A percentile compares a stretch with the other conserved stretches of the same genome.
Conservation (phyloP, 1,140 invertebrate species). For the Zaprionus ghesquierei region DNA sequence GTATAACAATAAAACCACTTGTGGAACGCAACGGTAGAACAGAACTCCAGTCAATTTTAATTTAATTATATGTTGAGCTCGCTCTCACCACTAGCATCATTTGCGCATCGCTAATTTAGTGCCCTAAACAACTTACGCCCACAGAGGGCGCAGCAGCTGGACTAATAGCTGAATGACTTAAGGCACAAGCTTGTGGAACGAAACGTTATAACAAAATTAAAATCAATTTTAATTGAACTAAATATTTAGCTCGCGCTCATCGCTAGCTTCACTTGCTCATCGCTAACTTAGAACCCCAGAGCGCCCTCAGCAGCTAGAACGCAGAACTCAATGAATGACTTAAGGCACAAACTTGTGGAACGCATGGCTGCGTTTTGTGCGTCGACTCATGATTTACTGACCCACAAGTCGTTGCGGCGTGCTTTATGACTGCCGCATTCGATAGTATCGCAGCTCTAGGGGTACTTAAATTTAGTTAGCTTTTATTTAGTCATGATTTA, state of each 20-base stretch:
- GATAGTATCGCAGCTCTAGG: constrained; percentile 49
- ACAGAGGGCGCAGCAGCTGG: no score
- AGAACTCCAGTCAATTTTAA: no score
- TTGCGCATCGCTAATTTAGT: neutral
- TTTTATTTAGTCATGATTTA: constrained; percentile 13
- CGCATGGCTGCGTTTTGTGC: constrained; percentile 58
- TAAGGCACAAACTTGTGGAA: constrained; percentile 41
- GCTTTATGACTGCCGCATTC: constrained; percentile 64
- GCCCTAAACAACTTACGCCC: neutral
- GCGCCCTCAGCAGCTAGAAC: constrained; percentile 1
- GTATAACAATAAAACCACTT: no score
- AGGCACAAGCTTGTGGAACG: no score
- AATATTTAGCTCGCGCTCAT: neutral
- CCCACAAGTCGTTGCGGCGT: constrained; percentile 21
- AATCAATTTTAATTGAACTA: neutral
- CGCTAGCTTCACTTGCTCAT: neutral
- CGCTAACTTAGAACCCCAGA: neutral
- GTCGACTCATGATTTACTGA: constrained; percentile 46
- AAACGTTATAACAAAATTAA: no score
- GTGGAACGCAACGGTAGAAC: no score
- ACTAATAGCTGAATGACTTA: neutral
- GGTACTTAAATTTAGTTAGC: constrained; percentile 18
- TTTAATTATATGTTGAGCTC: no score
- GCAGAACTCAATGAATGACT: constrained; percentile 40
- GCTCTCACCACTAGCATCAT: no score